Conservation (phyloP, 2,888 invertebrate genomes). For the Lucinisca nassula region DNA sequence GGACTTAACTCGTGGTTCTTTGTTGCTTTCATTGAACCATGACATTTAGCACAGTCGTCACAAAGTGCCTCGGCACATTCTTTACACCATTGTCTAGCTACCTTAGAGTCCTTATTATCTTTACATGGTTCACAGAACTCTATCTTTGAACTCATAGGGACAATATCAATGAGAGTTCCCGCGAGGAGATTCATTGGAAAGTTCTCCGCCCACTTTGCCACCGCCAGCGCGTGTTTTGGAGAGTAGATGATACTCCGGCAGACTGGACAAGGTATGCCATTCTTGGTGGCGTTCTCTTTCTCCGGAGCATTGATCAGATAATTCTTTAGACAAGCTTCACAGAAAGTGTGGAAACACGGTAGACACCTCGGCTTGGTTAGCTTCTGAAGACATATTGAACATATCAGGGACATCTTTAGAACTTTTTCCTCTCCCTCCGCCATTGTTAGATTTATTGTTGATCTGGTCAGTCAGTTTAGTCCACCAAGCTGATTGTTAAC, state of each 20-base stretch:
- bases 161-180: slow-evolving; percentile 68
- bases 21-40: slow-evolving; percentile 71
- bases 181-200: slow-evolving; percentile 72
- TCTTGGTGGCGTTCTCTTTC: slow-evolving; percentile 60
- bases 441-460: slow-evolving; percentile 24
- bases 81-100: slow-evolving; percentile 71
- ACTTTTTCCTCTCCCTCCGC: slow-evolving; percentile 63
- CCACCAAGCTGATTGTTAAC: no score
- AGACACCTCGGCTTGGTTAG: slow-evolving; percentile 63
- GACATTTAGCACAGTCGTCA: slow-evolving; percentile 70
- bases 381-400: slow-evolving; percentile 67
- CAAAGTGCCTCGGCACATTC: slow-evolving; percentile 72
- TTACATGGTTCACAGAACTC: slow-evolving; percentile 74
- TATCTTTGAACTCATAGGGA: slow-evolving; percentile 55
- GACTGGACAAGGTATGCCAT: slow-evolving; percentile 71
- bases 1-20: slow-evolving; percentile 67
- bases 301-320: slow-evolving; percentile 60
- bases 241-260: slow-evolving; percentile 58
- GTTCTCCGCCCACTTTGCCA: slow-evolving; percentile 68
- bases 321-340: slow-evolving; percentile 67
- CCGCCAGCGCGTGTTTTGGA: slow-evolving; percentile 57
- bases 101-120: slow-evolving; percentile 57
- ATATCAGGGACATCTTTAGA: slow-evolving; percentile 67
- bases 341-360: slow-evolving; percentile 70
- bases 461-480: no score